A percentile compares a stretch with the other conserved stretches of the same genome.
Conservation (phyloP, 2,888 invertebrate genomes). For the Agrochola lychnidis region DNA sequence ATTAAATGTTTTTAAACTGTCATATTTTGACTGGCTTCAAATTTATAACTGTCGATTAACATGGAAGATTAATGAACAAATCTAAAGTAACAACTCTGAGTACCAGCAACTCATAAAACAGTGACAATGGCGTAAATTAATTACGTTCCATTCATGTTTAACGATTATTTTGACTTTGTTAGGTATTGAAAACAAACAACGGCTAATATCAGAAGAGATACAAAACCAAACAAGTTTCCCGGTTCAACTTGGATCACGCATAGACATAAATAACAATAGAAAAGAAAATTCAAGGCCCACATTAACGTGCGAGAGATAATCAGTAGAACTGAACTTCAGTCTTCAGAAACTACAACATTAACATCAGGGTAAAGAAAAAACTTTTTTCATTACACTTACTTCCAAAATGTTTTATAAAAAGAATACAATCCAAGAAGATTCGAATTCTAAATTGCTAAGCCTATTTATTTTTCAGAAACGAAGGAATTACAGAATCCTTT, state of each 20-base stretch:
- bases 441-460: constrained; percentile 75
- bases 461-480: constrained; percentile 80
- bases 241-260: constrained; percentile 9
- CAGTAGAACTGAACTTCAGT: constrained; percentile 36
- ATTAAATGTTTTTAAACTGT: too few relatives aligned
- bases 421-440: constrained; percentile 66
- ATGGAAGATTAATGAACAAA: too few relatives aligned
- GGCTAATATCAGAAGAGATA: neutral
- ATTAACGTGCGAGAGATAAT: constrained; percentile 52
- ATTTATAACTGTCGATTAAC: too few relatives aligned
- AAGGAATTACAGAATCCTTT: constrained; percentile 84
- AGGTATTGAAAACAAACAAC: neutral
- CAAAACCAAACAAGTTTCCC: constrained; percentile 7
- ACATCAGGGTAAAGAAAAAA: constrained; percentile 53
- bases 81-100: too few relatives aligned
- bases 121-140: neutral
- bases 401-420: constrained; percentile 60
- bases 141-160: neutral
- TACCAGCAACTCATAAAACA: too few relatives aligned
- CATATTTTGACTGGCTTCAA: too few relatives aligned
- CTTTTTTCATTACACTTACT: constrained; percentile 68
- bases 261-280: constrained; percentile 29
- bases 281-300: constrained; percentile 10
- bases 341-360: constrained; percentile 56
- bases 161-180: too few relatives aligned